A percentile compares a stretch with the other conserved stretches of the same genome.
Evolutionary conservation across 2,113 vertebrate genomes (phyloP).

Genomic region (Platanista minor): DNA sequence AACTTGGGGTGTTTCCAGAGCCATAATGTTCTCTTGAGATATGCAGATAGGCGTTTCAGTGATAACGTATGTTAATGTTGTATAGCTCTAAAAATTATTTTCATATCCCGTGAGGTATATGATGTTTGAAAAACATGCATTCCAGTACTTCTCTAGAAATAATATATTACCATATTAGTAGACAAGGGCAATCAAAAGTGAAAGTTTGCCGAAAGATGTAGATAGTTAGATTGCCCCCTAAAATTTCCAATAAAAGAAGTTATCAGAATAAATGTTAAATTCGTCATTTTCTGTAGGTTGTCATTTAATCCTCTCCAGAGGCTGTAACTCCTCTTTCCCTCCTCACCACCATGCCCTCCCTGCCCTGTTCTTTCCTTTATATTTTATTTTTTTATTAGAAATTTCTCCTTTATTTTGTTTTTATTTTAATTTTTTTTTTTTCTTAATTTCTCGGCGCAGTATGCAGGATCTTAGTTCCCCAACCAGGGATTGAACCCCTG

Average conservation of each 20-base stretch:
- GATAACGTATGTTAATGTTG: neutral
- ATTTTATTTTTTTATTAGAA: neutral
- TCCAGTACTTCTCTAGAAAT: neutral
- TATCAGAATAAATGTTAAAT: neutral
- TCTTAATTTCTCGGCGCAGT: too few species aligned
- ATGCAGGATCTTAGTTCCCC: too few species aligned
- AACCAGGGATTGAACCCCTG: too few species aligned
- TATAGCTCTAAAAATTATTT: neutral
- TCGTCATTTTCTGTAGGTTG: neutral
- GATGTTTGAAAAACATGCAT: neutral
- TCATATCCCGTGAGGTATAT: neutral
- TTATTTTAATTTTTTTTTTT: too few species aligned
- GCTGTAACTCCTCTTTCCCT: neutral
- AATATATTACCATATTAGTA: neutral
- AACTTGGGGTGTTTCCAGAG: neutral
- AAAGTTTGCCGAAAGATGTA: neutral
- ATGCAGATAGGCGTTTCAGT: neutral
- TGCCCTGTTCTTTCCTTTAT: neutral
- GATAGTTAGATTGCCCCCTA: neutral
- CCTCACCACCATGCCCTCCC: too few species aligned
- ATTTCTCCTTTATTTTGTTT: too few species aligned
- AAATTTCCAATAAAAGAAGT: neutral
- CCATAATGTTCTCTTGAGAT: neutral
- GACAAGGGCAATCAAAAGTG: neutral
- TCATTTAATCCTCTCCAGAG: neutral